Percentiles rank a stretch among this genome's conserved stretches.
Evolutionary conservation across 2,113 vertebrate species (phyloP).

Genomic region (Coptodon bakossiorum): DNA sequence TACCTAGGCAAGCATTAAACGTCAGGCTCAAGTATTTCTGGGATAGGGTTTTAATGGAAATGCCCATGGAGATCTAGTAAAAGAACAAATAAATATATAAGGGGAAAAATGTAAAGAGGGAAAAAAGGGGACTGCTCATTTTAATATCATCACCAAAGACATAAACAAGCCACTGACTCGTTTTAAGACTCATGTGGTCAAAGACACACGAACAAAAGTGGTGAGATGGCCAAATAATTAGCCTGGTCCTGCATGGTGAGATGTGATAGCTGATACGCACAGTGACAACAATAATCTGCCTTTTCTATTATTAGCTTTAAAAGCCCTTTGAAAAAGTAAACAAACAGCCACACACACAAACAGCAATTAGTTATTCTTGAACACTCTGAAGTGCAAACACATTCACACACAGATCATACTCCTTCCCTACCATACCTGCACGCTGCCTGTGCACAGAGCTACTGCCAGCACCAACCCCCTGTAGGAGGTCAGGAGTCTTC

Average conservation of each 20-base stretch:
- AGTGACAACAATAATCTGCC: neutral
- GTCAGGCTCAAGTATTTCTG: neutral
- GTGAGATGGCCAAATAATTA: neutral
- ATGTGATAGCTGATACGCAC: neutral
- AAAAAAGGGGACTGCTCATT: neutral
- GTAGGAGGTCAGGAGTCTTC: slow-evolving; percentile 34
- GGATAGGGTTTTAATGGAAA: neutral
- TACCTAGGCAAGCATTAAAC: neutral
- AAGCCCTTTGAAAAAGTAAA: neutral
- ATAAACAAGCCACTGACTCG: neutral
- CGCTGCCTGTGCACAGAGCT: slow-evolving; percentile 52
- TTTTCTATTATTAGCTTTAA: neutral
- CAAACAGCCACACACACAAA: neutral
- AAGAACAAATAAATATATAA: neutral
- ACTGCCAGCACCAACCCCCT: slow-evolving; percentile 40
- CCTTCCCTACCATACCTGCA: slow-evolving; percentile 47
- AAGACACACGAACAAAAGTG: neutral
- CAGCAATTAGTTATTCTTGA: neutral
- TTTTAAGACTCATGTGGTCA: neutral
- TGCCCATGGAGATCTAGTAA: neutral
- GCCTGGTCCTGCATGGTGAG: neutral
- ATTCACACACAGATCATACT: neutral
- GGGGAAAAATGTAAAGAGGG: neutral
- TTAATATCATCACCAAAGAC: neutral
- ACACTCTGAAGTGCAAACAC: neutral